Percentiles rank a stretch among this genome's conserved stretches.
Conservation (phyloP, 1,140 invertebrate genomes). For the Acromyrmex heyeri region DNA sequence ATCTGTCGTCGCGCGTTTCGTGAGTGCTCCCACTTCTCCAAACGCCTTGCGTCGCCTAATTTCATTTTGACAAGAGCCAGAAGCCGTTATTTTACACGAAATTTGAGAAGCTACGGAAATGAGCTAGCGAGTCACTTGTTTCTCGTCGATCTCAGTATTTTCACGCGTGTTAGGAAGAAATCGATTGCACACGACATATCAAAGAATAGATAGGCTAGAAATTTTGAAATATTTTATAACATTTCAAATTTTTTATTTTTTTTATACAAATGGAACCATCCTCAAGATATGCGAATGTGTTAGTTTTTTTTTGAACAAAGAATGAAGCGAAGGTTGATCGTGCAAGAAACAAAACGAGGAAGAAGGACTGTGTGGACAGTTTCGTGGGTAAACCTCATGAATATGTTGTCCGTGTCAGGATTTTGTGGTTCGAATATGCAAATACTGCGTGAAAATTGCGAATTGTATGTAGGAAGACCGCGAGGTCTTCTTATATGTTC, state of each 20-base stretch:
- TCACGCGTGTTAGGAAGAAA: neutral
- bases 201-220: neutral
- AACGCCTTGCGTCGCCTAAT: constrained; percentile 67
- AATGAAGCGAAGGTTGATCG: constrained; percentile 21
- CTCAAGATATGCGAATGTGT: neutral
- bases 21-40: constrained; percentile 12
- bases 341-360: constrained; percentile 15
- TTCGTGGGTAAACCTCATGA: constrained; percentile 73
- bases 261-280: neutral
- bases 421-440: constrained; percentile 64
- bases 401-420: constrained; percentile 67
- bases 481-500: constrained; percentile 24
- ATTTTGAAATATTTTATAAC: neutral
- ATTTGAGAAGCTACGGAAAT: constrained; percentile 55
- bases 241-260: neutral
- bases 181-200: neutral
- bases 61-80: constrained; percentile 72
- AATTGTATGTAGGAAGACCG: constrained; percentile 18
- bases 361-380: constrained; percentile 66
- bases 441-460: constrained; percentile 46
- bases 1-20: constrained; percentile 73
- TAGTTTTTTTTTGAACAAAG: neutral
- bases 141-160: constrained; percentile 23
- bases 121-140: neutral
- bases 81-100: constrained; percentile 62